Conservation (phyloP, 2,113 vertebrate species). For the Vulpes vulpes region DNA sequence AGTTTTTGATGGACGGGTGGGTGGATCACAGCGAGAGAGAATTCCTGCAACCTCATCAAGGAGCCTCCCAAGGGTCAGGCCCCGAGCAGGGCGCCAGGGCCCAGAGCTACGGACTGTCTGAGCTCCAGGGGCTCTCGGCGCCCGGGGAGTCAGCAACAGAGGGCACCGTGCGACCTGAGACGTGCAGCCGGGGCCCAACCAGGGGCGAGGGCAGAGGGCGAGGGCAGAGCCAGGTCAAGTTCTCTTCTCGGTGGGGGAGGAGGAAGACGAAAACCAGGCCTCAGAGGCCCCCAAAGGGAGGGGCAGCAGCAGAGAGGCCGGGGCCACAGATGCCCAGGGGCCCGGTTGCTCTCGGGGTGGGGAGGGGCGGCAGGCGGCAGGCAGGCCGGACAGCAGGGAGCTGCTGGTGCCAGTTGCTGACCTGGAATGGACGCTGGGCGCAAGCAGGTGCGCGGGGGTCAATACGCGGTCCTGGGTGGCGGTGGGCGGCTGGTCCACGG, state of each 20-base stretch:
- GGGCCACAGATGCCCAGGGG: not conserved
- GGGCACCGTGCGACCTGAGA: fast-evolving
- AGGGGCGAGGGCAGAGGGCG: not conserved
- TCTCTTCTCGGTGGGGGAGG: not conserved
- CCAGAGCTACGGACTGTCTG: not conserved
- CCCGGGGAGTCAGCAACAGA: not conserved
- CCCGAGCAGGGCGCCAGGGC: not conserved
- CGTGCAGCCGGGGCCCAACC: not conserved
- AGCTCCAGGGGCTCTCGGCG: not conserved
- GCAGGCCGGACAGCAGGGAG: not conserved
- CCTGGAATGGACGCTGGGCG: too few relatives aligned
- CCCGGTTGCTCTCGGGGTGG: not conserved
- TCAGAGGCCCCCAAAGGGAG: not conserved
- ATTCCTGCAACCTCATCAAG: not conserved
- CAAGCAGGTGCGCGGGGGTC: fast-evolving
- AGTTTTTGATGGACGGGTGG: not conserved
- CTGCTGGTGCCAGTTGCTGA: not conserved
- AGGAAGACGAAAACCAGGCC: not conserved
- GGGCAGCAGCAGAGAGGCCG: not conserved
- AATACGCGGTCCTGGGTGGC: fast-evolving
- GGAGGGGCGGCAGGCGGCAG: too few relatives aligned
- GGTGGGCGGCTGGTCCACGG: not conserved
- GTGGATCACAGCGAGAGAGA: not conserved
- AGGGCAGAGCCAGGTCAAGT: too few relatives aligned
- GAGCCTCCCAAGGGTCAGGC: not conserved